Percentiles rank a stretch among this genome's conserved stretches.
Conservation (phyloP, 1,140 invertebrate genomes). For the Brachionus rotundiformis region DNA sequence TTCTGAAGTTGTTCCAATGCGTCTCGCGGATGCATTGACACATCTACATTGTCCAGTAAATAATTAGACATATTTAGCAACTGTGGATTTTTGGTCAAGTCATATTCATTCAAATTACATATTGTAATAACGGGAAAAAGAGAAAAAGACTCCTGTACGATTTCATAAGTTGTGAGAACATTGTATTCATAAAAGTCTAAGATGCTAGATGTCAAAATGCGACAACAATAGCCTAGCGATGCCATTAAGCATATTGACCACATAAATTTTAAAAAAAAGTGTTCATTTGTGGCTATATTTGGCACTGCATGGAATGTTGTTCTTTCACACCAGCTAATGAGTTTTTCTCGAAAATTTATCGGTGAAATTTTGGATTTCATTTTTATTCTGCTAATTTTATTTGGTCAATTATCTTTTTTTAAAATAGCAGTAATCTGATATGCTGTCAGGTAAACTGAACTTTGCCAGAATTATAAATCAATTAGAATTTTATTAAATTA, state of each 20-base stretch:
- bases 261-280: background rate
- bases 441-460: background rate
- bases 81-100: background rate
- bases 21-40: background rate
- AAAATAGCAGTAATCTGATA: background rate
- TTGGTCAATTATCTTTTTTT: background rate
- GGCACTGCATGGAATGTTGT: slow-evolving; percentile 48
- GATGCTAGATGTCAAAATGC: slow-evolving; percentile 31
- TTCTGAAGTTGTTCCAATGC: background rate
- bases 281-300: slow-evolving; percentile 47
- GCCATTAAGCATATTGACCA: slow-evolving; percentile 41
- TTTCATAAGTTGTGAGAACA: slow-evolving; percentile 27
- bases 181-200: slow-evolving; percentile 35
- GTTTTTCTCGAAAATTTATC: slow-evolving; percentile 23
- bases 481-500: background rate
- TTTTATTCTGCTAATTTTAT: background rate
- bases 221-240: slow-evolving; percentile 38
- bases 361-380: background rate
- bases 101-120: slow-evolving; percentile 41
- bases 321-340: background rate
- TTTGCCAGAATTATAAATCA: background rate
- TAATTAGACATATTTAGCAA: background rate
- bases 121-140: slow-evolving; percentile 28
- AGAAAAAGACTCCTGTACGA: slow-evolving; percentile 19
- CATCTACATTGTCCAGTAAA: background rate